Conservation (phyloP, 2,797 vertebrate species). For the Pangasius larnaudii region DNA sequence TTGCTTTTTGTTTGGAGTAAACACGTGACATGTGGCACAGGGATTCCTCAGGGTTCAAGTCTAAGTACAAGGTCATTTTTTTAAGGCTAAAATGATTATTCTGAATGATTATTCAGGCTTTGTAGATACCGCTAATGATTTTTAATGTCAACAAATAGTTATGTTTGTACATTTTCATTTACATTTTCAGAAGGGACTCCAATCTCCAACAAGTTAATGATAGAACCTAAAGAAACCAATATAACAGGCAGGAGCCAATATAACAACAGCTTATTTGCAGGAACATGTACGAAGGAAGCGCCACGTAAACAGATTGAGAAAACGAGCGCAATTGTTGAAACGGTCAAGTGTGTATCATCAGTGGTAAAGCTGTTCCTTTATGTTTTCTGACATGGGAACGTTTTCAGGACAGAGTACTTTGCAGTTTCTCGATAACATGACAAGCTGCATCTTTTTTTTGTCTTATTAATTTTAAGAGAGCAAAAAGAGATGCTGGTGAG, state of each 20-base stretch:
- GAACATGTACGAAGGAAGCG: neutral
- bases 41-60: neutral
- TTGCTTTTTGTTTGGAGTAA: neutral
- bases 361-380: neutral
- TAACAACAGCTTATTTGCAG: neutral
- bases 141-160: too few relatives aligned
- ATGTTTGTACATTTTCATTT: neutral
- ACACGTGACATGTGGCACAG: neutral
- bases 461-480: neutral
- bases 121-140: too few relatives aligned
- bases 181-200: neutral
- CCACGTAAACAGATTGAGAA: neutral
- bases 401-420: neutral
- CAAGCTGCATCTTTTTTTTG: neutral
- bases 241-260: neutral
- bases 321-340: neutral
- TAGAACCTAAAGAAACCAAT: neutral
- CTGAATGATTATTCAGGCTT: neutral
- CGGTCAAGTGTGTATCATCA: neutral
- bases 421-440: neutral
- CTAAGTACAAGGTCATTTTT: neutral
- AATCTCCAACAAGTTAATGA: neutral
- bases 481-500: neutral
- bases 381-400: neutral
- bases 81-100: neutral